phyloP scores from a whole-genome alignment of 2,888 invertebrate genomes.

The Drosophila nigricruria region DNA sequence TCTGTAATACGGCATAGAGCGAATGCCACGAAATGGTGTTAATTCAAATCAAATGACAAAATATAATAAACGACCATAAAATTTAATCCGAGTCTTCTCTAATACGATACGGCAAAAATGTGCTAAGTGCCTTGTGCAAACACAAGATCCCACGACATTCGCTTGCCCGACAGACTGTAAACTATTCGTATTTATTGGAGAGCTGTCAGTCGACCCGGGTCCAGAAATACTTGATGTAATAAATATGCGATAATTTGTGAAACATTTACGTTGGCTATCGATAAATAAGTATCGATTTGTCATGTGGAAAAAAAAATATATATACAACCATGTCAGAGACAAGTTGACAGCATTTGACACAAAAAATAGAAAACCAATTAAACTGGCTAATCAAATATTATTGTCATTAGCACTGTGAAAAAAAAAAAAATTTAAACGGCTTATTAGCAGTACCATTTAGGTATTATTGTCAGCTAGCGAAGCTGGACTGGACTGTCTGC shows the following conservation, averaged over 20 bases:
- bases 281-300: conserved; percentile 9
- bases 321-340: not conserved
- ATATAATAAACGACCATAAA: conserved; percentile 79
- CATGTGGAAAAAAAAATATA: not conserved
- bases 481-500: conserved; percentile 15
- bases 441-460: conserved; percentile 81
- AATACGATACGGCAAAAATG: conserved; percentile 60
- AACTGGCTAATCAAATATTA: conserved; percentile 83
- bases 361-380: conserved; percentile 74
- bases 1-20: conserved; percentile 34
- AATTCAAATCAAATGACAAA: conserved; percentile 80
- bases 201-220: not conserved
- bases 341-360: conserved; percentile 63
- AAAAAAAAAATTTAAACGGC: conserved; percentile 69
- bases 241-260: conserved; percentile 24
- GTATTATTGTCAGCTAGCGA: conserved; percentile 48
- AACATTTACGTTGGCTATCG: conserved; percentile 17
- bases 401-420: conserved; percentile 76
- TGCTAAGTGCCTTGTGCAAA: conserved; percentile 56
- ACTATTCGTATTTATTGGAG: conserved; percentile 1
- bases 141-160: conserved; percentile 51
- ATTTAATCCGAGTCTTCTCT: conserved; percentile 73
- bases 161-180: not conserved
- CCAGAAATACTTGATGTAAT: conserved; percentile 1
- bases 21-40: conserved; percentile 58